Percentiles rank a stretch among this genome's conserved stretches.
phyloP scores from a whole-genome alignment of 2,888 invertebrate genomes.

The Yponomeuta sedellus region DNA sequence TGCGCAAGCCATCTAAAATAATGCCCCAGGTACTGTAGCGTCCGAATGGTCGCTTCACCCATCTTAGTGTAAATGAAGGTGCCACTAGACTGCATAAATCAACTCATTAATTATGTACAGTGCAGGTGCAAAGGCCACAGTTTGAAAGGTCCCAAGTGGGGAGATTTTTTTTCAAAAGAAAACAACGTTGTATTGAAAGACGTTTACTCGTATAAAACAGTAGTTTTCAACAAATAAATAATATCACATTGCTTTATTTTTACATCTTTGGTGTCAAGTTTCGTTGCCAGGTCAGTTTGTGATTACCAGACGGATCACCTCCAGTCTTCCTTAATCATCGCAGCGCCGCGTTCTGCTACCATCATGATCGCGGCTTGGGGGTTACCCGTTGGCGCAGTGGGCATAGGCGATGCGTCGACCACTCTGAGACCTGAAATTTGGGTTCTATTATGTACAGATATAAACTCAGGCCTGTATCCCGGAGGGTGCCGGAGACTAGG shows the following conservation, averaged over 20 bases:
- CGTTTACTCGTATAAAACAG: neutral
- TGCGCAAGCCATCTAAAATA: no score
- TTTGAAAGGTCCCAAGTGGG: neutral
- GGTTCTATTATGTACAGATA: neutral
- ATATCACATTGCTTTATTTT: neutral
- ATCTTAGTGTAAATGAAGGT: no score
- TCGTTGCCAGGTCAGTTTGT: neutral
- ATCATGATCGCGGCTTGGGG: conserved; percentile 56
- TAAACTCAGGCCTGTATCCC: neutral
- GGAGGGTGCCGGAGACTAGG: no score
- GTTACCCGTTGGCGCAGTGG: conserved; percentile 42
- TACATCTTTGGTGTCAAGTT: neutral
- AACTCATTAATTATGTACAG: no score
- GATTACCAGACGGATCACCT: neutral
- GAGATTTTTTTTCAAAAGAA: neutral
- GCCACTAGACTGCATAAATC: no score
- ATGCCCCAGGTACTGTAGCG: no score
- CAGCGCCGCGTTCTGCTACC: conserved; percentile 53
- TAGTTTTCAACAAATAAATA: neutral
- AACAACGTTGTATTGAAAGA: neutral
- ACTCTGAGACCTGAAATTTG: conserved; percentile 52
- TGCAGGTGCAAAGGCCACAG: no score
- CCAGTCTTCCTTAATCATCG: conserved; percentile 50
- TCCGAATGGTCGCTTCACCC: no score
- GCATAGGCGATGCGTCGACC: conserved; percentile 75